Percentiles rank a stretch among this genome's conserved stretches.
phyloP scores from a whole-genome alignment of 2,113 vertebrate species.

The Fukomys damarensis region DNA sequence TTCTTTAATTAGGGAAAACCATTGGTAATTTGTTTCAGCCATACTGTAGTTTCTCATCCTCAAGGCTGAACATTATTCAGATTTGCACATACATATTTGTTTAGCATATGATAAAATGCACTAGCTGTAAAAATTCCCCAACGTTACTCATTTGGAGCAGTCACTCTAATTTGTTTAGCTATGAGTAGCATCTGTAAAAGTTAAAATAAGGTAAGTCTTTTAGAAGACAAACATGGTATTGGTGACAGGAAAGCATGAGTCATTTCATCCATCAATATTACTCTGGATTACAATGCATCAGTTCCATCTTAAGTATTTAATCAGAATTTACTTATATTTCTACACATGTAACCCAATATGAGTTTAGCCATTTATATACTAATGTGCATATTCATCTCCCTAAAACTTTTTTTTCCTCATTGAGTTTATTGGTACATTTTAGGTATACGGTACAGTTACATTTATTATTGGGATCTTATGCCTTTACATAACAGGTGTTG shows the following conservation, averaged over 20 bases:
- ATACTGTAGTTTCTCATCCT: background rate
- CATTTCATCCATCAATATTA: background rate
- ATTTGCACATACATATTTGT: background rate
- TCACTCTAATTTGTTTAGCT: background rate
- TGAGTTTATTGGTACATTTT: no score
- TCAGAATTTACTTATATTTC: background rate
- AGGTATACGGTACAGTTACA: no score
- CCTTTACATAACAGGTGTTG: no score
- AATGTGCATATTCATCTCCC: background rate
- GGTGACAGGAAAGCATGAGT: background rate
- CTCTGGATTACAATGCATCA: background rate
- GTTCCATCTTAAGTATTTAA: background rate
- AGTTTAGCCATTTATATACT: background rate
- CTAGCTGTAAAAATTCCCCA: background rate
- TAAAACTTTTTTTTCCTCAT: no score
- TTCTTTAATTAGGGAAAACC: background rate
- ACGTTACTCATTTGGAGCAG: background rate
- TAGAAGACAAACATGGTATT: background rate
- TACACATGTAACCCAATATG: background rate
- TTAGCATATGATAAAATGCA: background rate
- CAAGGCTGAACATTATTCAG: background rate
- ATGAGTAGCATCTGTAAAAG: background rate
- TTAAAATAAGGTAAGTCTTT: background rate
- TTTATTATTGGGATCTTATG: no score
- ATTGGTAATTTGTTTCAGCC: background rate